Base-by-base conservation (phyloP, 2,797 vertebrate species). In the Rallus crepitans region DNA sequence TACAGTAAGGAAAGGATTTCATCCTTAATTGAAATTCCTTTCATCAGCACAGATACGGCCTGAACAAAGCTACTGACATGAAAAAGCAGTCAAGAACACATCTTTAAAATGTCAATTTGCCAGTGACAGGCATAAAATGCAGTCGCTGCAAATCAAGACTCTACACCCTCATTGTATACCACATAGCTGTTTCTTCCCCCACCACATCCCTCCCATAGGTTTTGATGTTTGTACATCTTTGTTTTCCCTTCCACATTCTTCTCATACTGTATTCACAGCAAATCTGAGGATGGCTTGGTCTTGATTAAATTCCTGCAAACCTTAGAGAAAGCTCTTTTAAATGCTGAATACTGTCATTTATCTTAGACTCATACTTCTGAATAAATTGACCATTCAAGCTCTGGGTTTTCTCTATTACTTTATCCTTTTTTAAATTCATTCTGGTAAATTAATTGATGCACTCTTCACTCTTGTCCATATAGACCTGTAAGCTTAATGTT, bases 21-120 rank as follows among this genome's bases (percentile, higher is more conserved):
- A 84, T 87, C 94, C 93, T 96, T 95, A 96, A 96, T 95, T 96
- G 95, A 97, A 96, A 97, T 97, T 97, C 95, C 91, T 97, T 96
- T 97, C 96, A 96, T 96, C 96, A 95, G 86, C 87, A 76, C 59
- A 82, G 96, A 97, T 95, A 92, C 42, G 95, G 94, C 89, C 87
- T 96, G 94, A 95, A 97, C 94, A 97, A 96, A 92, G 93, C 93
- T 91, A 94, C 81, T 96, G 87, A 94, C 89, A 82, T 80, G 93
- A 96, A 96, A 97, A 96, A 95, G 94, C 90, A 95, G 88, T 95
- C 94, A 92, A 47, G 90, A 96, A 94, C 78, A 30, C 87, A 94
- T 96, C 97, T 97, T 95, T 93, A 92, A 96, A 90, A 94, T 89
- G 94, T 96, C 96, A 96, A 14, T 93, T 96, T 96, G 85, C 56